A percentile compares a stretch with the other conserved stretches of the same genome.
These are phyloP conservation scores for Bacillus rossius DNA, from an alignment of 1,140 invertebrate species.

Conservation along the genomic window DNA sequence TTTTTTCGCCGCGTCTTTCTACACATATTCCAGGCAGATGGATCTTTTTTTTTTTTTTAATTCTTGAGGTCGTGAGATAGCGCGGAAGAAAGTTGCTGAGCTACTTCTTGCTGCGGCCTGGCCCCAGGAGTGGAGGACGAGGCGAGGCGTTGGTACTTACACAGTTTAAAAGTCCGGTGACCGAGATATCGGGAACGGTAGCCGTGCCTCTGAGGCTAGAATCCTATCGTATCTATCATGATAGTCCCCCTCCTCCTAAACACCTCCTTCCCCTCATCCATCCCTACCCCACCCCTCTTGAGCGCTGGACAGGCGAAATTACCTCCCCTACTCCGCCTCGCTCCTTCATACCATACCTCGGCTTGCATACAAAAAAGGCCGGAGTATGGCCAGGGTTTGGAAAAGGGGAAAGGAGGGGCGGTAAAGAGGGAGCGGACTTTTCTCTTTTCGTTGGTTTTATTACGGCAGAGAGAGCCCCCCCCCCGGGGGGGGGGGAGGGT, in stretches of 20 bases:
- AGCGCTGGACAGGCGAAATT: conserved; percentile 9
- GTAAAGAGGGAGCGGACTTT: neutral
- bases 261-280: neutral
- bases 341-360: neutral
- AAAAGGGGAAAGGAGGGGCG: no score
- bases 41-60: no score
- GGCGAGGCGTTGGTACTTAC: no score
- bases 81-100: no score
- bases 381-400: no score
- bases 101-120: no score
- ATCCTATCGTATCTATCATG: conserved; percentile 18
- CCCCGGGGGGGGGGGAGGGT: neutral
- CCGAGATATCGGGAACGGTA: conserved; percentile 11
- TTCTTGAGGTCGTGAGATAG: no score
- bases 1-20: no score
- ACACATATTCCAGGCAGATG: no score
- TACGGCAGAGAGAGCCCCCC: neutral
- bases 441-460: neutral
- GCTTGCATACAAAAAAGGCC: neutral
- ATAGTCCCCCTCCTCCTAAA: conserved; percentile 3
- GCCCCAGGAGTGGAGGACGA: no score
- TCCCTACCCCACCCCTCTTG: no score
- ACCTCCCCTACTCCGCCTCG: conserved; percentile 2
- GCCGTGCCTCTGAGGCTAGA: neutral
- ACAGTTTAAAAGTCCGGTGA: no score